Percentiles rank a stretch among this genome's conserved stretches.
phyloP scores from a whole-genome alignment of 2,113 vertebrate species.

The Oryzias javanicus region DNA sequence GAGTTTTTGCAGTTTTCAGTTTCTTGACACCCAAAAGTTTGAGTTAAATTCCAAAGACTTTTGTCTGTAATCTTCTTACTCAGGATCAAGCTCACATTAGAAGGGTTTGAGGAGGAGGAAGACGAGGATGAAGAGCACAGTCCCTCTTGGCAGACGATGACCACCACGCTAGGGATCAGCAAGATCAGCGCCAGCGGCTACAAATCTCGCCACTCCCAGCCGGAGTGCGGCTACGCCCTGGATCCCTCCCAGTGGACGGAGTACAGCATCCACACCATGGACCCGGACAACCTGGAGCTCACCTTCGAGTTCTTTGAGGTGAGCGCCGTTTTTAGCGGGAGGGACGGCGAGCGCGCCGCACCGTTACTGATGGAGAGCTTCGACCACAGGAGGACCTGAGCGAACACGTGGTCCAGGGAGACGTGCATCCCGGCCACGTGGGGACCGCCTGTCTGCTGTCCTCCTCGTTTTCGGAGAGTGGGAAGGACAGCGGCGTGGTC shows the following conservation, averaged over 20 bases:
- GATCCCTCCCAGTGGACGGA: constrained; percentile 89
- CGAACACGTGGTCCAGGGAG: constrained; percentile 86
- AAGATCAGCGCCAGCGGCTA: constrained; percentile 86
- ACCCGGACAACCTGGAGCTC: constrained; percentile 94
- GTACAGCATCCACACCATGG: constrained; percentile 95
- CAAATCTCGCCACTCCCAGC: constrained; percentile 90
- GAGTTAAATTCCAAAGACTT: no score
- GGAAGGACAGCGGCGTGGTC: constrained; percentile 84
- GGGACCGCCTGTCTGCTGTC: constrained; percentile 93
- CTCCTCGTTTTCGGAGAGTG: constrained; percentile 85
- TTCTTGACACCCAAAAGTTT: no score
- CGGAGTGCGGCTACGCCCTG: constrained; percentile 91
- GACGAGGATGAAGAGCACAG: constrained; percentile 78
- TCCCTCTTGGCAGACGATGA: constrained; percentile 83
- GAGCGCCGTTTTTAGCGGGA: background rate
- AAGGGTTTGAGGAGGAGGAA: constrained; percentile 86
- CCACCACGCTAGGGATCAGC: constrained; percentile 86
- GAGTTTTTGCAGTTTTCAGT: no score
- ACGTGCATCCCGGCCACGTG: constrained; percentile 85
- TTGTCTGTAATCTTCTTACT: background rate
- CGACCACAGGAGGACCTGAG: constrained; percentile 87
- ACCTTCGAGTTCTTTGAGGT: constrained; percentile 99
- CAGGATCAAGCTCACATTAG: constrained; percentile 87
- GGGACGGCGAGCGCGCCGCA: no score
- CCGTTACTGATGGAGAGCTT: background rate